phyloP scores from a whole-genome alignment of 2,113 vertebrate species.

The Chloebia gouldiae region DNA sequence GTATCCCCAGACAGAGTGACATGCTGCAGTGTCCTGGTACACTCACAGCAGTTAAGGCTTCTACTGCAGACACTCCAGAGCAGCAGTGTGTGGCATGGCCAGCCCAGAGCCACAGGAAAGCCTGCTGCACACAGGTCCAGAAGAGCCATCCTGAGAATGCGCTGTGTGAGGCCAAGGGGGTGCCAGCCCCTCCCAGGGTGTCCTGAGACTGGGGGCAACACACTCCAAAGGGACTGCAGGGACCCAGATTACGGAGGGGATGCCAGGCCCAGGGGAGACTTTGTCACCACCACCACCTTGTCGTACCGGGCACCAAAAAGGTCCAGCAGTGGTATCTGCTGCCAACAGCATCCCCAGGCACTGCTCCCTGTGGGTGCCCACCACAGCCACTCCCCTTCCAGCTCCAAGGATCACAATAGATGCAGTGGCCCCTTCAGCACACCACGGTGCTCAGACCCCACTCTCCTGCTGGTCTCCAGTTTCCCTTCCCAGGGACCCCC shows the following conservation, averaged over 20 bases:
- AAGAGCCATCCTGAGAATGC: background rate
- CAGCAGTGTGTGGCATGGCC: background rate
- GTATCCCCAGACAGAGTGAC: constrained; percentile 48
- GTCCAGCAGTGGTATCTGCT: background rate
- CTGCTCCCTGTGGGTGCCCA: background rate
- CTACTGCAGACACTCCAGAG: constrained; percentile 32
- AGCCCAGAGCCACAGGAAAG: background rate
- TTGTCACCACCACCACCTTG: background rate
- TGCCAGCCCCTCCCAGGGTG: fast-evolving
- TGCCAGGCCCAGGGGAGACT: fast-evolving
- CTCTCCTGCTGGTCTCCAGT: background rate
- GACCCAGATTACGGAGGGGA: background rate
- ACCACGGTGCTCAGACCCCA: fast-evolving
- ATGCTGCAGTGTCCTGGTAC: constrained; percentile 61
- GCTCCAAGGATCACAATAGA: fast-evolving
- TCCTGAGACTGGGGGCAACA: background rate
- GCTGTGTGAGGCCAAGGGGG: fast-evolving
- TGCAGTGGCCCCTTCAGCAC: fast-evolving
- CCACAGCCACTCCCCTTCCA: fast-evolving
- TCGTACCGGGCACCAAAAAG: fast-evolving
- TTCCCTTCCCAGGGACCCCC: background rate
- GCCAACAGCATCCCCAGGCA: background rate
- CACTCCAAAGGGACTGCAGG: background rate
- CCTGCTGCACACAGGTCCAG: background rate
- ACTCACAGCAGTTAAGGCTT: background rate